Evolutionary conservation across 2,797 vertebrate genomes (phyloP).

Genomic region (Peromyscus attwateri): DNA sequence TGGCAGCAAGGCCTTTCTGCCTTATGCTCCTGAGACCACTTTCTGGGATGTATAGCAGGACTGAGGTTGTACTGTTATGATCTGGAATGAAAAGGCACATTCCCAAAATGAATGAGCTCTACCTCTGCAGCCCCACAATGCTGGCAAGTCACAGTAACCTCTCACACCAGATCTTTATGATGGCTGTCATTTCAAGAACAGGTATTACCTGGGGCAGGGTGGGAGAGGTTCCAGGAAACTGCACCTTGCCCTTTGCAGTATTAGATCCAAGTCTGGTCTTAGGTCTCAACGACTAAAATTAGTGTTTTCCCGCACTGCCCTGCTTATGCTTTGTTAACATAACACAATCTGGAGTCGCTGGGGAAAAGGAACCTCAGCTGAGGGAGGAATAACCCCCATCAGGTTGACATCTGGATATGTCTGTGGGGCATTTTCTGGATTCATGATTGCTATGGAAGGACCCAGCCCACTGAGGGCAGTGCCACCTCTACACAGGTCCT

Average conservation of each 20-base stretch:
- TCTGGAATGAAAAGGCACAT: not conserved
- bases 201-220: not conserved
- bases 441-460: not conserved
- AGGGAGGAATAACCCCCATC: not conserved
- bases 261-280: not conserved
- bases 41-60: not conserved
- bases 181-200: not conserved
- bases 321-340: not conserved
- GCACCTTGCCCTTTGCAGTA: not conserved
- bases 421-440: not conserved
- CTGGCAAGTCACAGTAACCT: not conserved
- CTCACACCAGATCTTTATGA: not conserved
- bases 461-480: too few species aligned
- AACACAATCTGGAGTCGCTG: not conserved
- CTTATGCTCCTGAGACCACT: not conserved
- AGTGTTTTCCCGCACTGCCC: not conserved
- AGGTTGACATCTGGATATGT: not conserved
- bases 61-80: not conserved
- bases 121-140: not conserved
- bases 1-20: not conserved
- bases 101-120: not conserved
- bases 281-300: not conserved
- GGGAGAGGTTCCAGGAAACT: not conserved
- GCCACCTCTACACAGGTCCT: not conserved
- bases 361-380: not conserved